A percentile compares a stretch with the other conserved stretches of the same genome.
These are phyloP conservation scores for Colaptes auratus DNA, from an alignment of 2,113 vertebrate species.

Conservation along the genomic window DNA sequence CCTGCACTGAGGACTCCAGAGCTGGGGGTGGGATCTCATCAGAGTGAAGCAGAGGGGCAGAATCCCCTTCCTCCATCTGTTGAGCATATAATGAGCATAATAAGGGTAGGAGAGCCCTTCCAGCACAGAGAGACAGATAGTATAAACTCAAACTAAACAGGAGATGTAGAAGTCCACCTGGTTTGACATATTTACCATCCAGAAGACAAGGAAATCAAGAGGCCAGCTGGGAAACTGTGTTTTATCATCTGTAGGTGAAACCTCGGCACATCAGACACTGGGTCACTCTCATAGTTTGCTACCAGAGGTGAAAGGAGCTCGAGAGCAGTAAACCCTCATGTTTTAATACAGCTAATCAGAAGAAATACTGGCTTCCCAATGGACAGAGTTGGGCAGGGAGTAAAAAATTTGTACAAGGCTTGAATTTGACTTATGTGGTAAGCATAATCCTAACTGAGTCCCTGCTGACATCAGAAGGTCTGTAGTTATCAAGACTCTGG, in stretches of 20 bases:
- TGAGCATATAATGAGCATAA: background rate
- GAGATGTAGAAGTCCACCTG: background rate
- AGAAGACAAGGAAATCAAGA: background rate
- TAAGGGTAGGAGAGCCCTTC: background rate
- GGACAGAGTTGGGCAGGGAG: background rate
- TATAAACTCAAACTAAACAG: background rate
- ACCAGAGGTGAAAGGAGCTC: background rate
- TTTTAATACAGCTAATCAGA: background rate
- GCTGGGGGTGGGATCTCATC: too few relatives aligned
- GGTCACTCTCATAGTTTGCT: background rate
- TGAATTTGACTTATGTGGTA: background rate
- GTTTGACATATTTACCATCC: background rate
- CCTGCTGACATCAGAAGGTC: background rate
- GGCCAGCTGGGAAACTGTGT: background rate
- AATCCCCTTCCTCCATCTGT: background rate
- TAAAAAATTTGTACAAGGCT: background rate
- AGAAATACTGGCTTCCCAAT: background rate
- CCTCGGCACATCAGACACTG: background rate
- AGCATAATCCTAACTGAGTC: background rate
- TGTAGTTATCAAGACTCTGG: background rate
- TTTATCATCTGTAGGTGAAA: background rate
- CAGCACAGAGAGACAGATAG: background rate
- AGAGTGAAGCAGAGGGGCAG: too few relatives aligned
- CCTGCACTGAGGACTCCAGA: too few relatives aligned
- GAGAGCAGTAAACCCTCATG: background rate